These are phyloP conservation scores for Lutjanus campechanus DNA, from an alignment of 2,797 vertebrate species.

Conservation along the genomic window DNA sequence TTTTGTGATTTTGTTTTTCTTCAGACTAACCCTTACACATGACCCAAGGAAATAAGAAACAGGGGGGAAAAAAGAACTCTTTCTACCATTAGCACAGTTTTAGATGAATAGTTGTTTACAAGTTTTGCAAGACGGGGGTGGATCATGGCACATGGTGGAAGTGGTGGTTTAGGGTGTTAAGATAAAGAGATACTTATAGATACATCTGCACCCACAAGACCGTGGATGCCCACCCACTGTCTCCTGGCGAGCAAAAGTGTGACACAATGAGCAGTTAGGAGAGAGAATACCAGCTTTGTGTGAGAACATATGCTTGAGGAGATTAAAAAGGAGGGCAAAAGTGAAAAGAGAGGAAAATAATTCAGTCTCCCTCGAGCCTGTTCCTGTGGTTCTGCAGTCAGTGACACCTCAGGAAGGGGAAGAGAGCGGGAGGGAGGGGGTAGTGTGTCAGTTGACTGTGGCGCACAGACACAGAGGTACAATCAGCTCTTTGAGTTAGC, in stretches of 20 bases:
- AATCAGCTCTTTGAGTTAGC: constrained; percentile 62
- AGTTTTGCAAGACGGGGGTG: constrained; percentile 32
- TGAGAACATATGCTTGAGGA: constrained; percentile 65
- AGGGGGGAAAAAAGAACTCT: no score
- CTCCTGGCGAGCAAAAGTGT: constrained; percentile 74
- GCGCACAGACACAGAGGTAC: constrained; percentile 45
- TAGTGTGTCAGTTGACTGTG: constrained; percentile 73
- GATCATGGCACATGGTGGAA: constrained; percentile 49
- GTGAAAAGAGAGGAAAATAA: constrained; percentile 57
- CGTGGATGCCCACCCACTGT: constrained; percentile 62
- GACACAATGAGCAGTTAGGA: constrained; percentile 68
- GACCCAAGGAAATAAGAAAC: no score
- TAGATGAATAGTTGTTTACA: constrained; percentile 63
- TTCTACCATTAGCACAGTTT: constrained; percentile 13
- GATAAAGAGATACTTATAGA: constrained; percentile 66
- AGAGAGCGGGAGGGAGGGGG: constrained; percentile 18
- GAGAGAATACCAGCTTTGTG: constrained; percentile 75
- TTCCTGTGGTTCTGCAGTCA: constrained; percentile 75
- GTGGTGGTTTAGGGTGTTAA: constrained; percentile 47
- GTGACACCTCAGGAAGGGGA: constrained; percentile 63
- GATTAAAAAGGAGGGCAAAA: constrained; percentile 63
- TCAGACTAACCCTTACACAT: no score
- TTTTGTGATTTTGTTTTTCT: no score
- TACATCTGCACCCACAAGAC: constrained; percentile 67
- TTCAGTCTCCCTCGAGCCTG: constrained; percentile 72